A percentile compares a stretch with the other conserved stretches of the same genome.
Conservation (phyloP, 1,140 invertebrate species). For the Aphidius ervi region DNA sequence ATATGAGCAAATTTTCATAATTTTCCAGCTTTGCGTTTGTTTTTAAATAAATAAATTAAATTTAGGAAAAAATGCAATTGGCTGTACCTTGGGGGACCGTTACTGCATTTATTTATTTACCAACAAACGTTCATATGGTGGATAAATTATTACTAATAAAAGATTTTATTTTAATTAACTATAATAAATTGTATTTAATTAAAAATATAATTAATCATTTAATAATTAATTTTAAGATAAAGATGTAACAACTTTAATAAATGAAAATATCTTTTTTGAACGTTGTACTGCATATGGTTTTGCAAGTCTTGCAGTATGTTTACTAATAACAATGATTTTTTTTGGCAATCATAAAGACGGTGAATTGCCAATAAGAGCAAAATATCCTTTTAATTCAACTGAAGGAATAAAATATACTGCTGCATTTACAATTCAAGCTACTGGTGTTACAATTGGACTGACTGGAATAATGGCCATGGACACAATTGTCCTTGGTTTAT, state of each 20-base stretch:
- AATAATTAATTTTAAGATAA: conserved; percentile 13
- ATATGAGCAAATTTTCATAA: too few relatives aligned
- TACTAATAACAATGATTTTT: conserved; percentile 29
- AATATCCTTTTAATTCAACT: conserved; percentile 32
- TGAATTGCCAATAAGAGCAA: conserved; percentile 29
- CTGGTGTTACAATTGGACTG: conserved; percentile 21
- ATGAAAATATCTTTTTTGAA: conserved; percentile 17
- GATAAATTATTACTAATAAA: too few relatives aligned
- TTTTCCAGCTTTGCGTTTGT: too few relatives aligned
- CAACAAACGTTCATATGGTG: too few relatives aligned
- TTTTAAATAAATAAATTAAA: too few relatives aligned
- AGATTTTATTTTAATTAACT: too few relatives aligned
- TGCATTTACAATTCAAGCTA: conserved; percentile 26
- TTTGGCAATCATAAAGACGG: conserved; percentile 27
- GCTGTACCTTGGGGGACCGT: too few relatives aligned
- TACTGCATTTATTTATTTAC: too few relatives aligned
- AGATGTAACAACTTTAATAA: conserved; percentile 7
- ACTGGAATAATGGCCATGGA: conserved; percentile 31
- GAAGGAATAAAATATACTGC: conserved; percentile 22
- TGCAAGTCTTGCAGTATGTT: conserved; percentile 11
- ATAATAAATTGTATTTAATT: conserved; percentile 3
- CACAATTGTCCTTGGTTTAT: conserved; percentile 14
- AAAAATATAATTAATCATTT: conserved; percentile 22
- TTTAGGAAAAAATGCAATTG: too few relatives aligned
- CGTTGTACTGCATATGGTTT: conserved; percentile 23